Base-by-base conservation (phyloP, 2,888 invertebrate species). In the Cactoblastis cactorum region DNA sequence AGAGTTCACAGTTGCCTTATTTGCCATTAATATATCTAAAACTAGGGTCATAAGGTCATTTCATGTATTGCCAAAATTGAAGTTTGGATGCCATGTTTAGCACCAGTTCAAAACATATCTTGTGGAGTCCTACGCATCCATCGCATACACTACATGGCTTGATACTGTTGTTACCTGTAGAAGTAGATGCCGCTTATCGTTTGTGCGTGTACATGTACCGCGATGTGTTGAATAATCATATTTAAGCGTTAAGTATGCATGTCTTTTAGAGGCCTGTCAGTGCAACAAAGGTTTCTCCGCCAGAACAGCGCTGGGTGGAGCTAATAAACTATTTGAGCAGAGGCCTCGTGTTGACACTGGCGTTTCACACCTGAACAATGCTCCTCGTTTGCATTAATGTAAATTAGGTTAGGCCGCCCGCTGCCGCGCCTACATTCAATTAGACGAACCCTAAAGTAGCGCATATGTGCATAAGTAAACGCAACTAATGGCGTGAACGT, bases 291-390 rank as follows among this genome's bases (percentile, higher is more conserved):
- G 77, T 77, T 67, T 74, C 77, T 77, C 81, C 77, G 83, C 79
- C 80, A 78, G 83, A 79, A 78, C 81, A 80, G 74, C 80, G 74
- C 75, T 86, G 88, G 88, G 87, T 84, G 88, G 87, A 87, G 87
- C 83, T 84, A 84, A 87, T 88, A 87, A 86, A 88, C 86, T 87
- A 84, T 87, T 88, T 87, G 87, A 86, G 84, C 77, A 81, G 84
- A 83, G 75, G 76, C 80, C 77, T 76, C 72, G 81, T 86, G 88
- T 89, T 89, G 88, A 89, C 88, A 89, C 87, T 87, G 80, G 82
- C 82, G 84, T 84, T 88, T 89, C 85, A 86, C 88, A 89, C 88
- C 87, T 87, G 88, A 87, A 88, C 88, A 89, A 88, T 87, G 87
- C 86, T 80, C 65, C 87, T 88, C 88, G 88, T 89, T 89, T 88